These are phyloP conservation scores for Aquatica leii DNA, from an alignment of 2,888 invertebrate species.

Conservation along the genomic window DNA sequence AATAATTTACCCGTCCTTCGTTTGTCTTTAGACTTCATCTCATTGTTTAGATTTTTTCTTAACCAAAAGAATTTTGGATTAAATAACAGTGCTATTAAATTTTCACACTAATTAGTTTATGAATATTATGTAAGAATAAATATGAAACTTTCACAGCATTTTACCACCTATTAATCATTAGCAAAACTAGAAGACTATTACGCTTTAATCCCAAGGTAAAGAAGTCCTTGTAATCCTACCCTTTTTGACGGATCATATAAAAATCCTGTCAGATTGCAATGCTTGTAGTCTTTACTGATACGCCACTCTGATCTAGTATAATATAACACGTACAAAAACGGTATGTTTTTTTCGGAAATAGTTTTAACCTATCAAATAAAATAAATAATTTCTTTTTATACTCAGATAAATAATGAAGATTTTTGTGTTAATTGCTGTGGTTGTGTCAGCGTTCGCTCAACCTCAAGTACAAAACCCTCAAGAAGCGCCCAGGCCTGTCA, in stretches of 20 bases:
- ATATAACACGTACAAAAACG: not conserved
- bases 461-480: not conserved
- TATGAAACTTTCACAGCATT: no score
- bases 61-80: no score
- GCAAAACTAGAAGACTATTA: not conserved
- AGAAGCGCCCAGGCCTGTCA: not conserved
- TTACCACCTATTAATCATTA: not conserved
- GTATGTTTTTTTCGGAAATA: not conserved
- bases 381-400: no score
- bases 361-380: not conserved
- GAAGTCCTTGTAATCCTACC: slow-evolving; percentile 16
- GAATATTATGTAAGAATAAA: no score
- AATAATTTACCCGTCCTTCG: no score
- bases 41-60: no score
- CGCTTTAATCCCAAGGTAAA: not conserved
- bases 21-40: no score
- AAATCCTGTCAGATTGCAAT: not conserved
- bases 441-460: not conserved
- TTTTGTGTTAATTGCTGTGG: not conserved
- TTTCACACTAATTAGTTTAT: no score
- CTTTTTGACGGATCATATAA: not conserved
- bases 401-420: no score
- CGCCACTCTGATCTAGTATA: not conserved
- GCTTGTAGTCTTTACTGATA: no score
- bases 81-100: no score